Evolutionary conservation across 1,140 invertebrate genomes (phyloP).

Genomic region (Anoplolepis gracilipes): DNA sequence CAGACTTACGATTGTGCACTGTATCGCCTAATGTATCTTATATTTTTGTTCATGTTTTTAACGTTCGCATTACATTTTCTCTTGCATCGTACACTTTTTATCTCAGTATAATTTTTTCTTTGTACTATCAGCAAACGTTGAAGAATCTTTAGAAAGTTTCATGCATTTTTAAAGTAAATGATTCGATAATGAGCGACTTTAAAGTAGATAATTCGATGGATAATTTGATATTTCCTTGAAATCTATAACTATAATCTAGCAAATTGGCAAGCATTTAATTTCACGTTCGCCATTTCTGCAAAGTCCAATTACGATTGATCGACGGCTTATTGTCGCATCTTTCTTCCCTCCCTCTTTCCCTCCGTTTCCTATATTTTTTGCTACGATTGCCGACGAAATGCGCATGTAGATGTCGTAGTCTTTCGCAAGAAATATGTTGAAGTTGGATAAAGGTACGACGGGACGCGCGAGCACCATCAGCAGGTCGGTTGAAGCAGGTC

Average conservation of each 20-base stretch:
- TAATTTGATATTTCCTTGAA: background rate
- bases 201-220: too few species aligned
- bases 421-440: background rate
- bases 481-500: constrained; percentile 30
- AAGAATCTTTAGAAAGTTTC: constrained; percentile 27
- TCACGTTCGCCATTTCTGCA: constrained; percentile 1
- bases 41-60: constrained; percentile 1
- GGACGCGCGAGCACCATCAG: constrained; percentile 40
- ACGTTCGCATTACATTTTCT: background rate
- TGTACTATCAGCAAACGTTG: background rate
- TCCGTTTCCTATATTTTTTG: background rate
- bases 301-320: constrained; percentile 49
- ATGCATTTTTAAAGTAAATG: constrained; percentile 43
- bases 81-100: too few species aligned
- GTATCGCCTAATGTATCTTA: background rate
- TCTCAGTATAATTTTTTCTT: background rate
- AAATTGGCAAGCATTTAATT: constrained; percentile 13
- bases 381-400: background rate
- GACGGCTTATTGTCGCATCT: background rate
- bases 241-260: constrained; percentile 35
- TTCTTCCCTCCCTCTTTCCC: too few species aligned
- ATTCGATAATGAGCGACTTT: constrained; percentile 2
- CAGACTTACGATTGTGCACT: background rate
- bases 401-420: background rate
- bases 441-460: background rate